phyloP scores from a whole-genome alignment of 1,140 invertebrate species.

The Psilanteris sp. region DNA sequence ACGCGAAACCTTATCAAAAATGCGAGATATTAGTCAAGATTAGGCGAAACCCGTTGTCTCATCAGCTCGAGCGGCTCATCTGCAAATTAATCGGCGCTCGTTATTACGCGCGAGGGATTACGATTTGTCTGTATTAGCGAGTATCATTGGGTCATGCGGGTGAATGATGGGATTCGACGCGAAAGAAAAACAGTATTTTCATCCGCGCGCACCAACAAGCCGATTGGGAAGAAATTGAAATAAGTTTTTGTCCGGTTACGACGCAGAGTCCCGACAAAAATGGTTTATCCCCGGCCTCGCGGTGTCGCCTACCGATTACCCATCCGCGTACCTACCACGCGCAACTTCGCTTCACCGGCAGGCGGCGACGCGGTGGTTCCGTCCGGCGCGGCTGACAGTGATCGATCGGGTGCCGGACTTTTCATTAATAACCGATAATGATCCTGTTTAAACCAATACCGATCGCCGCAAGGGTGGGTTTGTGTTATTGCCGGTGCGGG shows the following conservation, averaged over 20 bases:
- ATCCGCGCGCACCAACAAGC: slow-evolving; percentile 1
- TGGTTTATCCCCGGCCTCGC: no score
- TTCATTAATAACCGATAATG: no score
- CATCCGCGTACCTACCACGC: no score
- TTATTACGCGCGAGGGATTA: slow-evolving; percentile 73
- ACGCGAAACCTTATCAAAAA: slow-evolving; percentile 49
- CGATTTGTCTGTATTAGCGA: slow-evolving; percentile 76
- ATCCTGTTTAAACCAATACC: no score
- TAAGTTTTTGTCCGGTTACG: neutral
- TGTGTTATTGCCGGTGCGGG: no score
- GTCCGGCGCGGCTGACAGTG: no score
- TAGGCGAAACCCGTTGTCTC: slow-evolving; percentile 67
- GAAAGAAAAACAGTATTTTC: slow-evolving; percentile 11
- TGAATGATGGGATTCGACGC: slow-evolving; percentile 37
- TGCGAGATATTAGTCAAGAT: slow-evolving; percentile 77
- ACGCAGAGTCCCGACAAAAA: no score
- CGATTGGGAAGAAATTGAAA: slow-evolving; percentile 7
- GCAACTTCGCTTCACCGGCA: no score
- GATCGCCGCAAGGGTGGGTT: no score
- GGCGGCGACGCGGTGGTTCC: no score
- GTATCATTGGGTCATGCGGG: slow-evolving; percentile 49
- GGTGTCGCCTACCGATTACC: no score
- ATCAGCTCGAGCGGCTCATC: slow-evolving; percentile 73
- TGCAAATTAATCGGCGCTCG: slow-evolving; percentile 75
- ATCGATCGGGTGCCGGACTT: no score